phyloP scores from a whole-genome alignment of 2,797 vertebrate species.

The Melanitta fusca region DNA sequence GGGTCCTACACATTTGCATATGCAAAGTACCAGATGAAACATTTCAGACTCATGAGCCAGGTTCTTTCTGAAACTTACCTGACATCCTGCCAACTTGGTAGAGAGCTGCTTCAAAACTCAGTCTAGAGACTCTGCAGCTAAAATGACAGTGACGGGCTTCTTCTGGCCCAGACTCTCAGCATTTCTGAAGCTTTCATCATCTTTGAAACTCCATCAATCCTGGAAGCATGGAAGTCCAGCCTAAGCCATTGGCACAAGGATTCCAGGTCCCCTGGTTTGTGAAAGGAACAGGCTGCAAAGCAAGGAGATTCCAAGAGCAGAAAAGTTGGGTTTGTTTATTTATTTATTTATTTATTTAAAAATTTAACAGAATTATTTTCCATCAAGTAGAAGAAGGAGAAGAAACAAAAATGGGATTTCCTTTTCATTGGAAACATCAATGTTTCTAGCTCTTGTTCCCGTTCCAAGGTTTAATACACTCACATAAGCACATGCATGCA shows the following conservation, averaged over 20 bases:
- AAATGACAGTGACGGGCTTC: neutral
- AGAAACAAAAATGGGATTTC: slow-evolving; percentile 38
- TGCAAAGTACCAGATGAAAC: neutral
- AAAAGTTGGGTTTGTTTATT: neutral
- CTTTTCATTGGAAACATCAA: slow-evolving; percentile 27
- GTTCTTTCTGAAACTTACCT: neutral
- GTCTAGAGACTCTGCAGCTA: neutral
- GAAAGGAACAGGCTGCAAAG: neutral
- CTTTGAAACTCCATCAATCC: neutral
- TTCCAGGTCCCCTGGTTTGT: neutral
- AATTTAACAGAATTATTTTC: neutral
- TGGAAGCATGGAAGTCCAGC: neutral
- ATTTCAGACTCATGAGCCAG: neutral
- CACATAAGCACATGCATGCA: neutral
- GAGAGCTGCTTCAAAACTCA: neutral
- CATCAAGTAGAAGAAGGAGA: neutral
- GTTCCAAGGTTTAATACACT: slow-evolving; percentile 2
- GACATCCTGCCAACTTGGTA: neutral
- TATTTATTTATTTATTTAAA: neutral
- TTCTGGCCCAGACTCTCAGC: accelerated
- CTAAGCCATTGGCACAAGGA: neutral
- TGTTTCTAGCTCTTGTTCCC: slow-evolving; percentile 11
- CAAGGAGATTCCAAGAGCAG: neutral
- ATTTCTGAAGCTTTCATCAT: neutral
- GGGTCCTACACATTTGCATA: neutral